Evolutionary conservation across 2,113 vertebrate species (phyloP).

Genomic region (Zosterops lateralis): DNA sequence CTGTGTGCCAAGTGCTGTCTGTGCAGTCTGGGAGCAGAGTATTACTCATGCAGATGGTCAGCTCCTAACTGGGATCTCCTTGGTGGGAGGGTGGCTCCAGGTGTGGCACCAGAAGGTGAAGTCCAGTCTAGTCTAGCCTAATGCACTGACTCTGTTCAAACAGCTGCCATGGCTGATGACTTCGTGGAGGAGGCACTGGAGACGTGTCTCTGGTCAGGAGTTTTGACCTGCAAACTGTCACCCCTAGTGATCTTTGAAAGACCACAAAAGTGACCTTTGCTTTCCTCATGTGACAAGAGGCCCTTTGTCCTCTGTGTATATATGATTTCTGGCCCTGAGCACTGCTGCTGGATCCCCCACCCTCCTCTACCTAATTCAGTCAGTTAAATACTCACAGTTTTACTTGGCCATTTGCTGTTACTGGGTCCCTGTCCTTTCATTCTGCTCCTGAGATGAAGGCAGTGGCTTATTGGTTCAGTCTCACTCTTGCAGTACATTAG

Average conservation of each 20-base stretch:
- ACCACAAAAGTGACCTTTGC: background rate
- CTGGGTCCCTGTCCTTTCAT: background rate
- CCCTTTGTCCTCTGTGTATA: background rate
- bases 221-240: background rate
- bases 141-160: background rate
- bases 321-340: background rate
- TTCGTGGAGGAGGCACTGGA: background rate
- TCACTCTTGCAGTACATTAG: background rate
- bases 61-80: background rate
- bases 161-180: background rate
- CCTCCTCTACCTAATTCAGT: background rate
- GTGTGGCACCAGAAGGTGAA: background rate
- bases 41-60: background rate
- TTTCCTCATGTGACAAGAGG: background rate
- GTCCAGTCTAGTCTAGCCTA: background rate
- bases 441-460: background rate
- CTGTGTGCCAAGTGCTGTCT: background rate
- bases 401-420: background rate
- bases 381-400: background rate
- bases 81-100: background rate
- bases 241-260: background rate
- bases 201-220: background rate
- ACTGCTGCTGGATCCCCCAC: background rate
- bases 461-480: background rate
- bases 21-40: background rate